These are phyloP conservation scores for Pantala flavescens DNA, from an alignment of 1,140 invertebrate species.

Conservation along the genomic window DNA sequence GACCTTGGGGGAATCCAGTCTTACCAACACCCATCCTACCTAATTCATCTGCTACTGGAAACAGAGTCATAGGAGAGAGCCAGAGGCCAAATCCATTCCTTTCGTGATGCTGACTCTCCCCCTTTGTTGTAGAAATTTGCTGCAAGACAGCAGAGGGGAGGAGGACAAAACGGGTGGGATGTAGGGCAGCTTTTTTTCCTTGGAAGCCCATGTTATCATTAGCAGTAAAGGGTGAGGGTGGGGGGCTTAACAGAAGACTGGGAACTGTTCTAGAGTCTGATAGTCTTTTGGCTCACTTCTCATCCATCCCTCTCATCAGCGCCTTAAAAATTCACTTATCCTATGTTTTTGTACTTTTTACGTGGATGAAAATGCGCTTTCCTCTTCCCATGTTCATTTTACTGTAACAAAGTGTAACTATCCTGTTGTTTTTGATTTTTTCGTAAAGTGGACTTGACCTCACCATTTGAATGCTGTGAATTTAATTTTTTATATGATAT, in stretches of 20 bases:
- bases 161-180: conserved; percentile 7
- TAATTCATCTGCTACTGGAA: not conserved
- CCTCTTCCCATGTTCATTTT: conserved; percentile 1
- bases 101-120: conserved; percentile 7
- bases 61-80: not conserved
- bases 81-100: conserved; percentile 4
- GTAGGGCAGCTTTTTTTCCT: not conserved
- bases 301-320: not conserved
- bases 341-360: conserved; percentile 1
- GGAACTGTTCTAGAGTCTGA: not conserved
- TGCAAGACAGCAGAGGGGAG: not conserved
- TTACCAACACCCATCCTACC: not conserved
- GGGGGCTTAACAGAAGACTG: not conserved
- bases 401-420: conserved; percentile 2
- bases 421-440: conserved; percentile 8
- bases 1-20: not conserved
- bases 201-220: not conserved
- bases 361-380: not conserved
- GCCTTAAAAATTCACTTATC: not conserved
- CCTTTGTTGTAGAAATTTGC: not conserved
- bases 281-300: conserved; percentile 1
- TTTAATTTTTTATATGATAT: not conserved
- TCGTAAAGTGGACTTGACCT: not conserved
- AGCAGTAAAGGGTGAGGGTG: not conserved
- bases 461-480: conserved; percentile 2